A percentile compares a stretch with the other conserved stretches of the same genome.
phyloP scores from a whole-genome alignment of 2,888 invertebrate genomes.

The Acanthoscelides obtectus region DNA sequence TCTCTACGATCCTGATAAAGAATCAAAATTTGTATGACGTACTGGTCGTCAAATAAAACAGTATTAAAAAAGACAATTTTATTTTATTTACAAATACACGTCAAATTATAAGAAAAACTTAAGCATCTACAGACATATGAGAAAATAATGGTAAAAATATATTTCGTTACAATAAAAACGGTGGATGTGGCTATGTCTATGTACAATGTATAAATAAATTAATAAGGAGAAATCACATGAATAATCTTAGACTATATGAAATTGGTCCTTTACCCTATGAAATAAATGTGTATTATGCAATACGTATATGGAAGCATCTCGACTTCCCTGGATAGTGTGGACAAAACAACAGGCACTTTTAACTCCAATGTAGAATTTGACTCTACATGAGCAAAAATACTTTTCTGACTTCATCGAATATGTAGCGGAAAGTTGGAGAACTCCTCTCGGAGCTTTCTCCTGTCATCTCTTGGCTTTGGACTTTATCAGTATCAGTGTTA shows the following conservation, averaged over 20 bases:
- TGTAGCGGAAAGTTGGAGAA: too few relatives aligned
- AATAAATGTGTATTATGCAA: background rate
- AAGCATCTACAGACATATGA: background rate
- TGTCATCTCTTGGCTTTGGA: too few relatives aligned
- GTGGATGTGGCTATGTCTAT: constrained; percentile 9
- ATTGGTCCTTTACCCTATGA: constrained; percentile 7
- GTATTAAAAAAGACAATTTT: too few relatives aligned
- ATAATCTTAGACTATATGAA: constrained; percentile 2
- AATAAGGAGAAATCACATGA: constrained; percentile 23
- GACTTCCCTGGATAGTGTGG: background rate
- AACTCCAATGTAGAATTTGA: constrained; percentile 33
- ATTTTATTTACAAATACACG: background rate
- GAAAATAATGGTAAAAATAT: constrained; percentile 2
- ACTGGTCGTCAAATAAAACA: too few relatives aligned
- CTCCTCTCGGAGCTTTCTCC: too few relatives aligned
- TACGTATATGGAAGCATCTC: background rate
- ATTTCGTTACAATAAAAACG: background rate
- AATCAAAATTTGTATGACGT: too few relatives aligned
- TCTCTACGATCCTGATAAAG: too few relatives aligned
- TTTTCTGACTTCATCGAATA: background rate
- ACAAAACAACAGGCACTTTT: constrained; percentile 29
- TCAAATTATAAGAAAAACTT: background rate
- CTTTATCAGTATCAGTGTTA: too few relatives aligned
- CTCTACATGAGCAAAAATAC: constrained; percentile 40
- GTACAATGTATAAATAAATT: constrained; percentile 24